phyloP scores from a whole-genome alignment of 2,888 invertebrate species.

The Acanthopleura granulata region DNA sequence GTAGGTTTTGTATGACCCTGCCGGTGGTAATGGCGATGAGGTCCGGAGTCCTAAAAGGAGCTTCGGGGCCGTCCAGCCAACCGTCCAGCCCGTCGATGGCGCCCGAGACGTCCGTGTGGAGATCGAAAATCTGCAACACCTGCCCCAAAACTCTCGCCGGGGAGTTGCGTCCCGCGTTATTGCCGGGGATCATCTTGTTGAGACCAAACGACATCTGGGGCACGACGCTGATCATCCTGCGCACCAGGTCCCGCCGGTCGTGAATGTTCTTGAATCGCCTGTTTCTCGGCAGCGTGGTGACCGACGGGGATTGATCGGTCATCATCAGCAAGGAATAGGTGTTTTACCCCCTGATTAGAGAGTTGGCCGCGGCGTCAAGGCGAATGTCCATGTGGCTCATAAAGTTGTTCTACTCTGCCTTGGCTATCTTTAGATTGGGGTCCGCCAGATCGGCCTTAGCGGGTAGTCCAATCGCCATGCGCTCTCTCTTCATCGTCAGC shows the following conservation, averaged over 20 bases:
- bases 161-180: background rate
- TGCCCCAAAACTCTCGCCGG: background rate
- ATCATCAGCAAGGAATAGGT: constrained; percentile 1
- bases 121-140: background rate
- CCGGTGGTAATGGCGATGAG: background rate
- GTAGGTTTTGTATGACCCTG: background rate
- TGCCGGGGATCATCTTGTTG: background rate
- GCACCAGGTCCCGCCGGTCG: background rate
- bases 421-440: background rate
- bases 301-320: background rate
- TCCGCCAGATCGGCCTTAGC: background rate
- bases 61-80: background rate
- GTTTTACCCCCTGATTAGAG: background rate
- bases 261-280: background rate
- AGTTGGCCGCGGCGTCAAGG: background rate
- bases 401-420: background rate
- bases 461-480: background rate
- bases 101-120: background rate
- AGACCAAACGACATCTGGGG: background rate
- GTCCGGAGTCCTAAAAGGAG: background rate
- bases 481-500: background rate
- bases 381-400: constrained; percentile 4
- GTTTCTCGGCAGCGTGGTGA: background rate
- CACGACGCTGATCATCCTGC: background rate
- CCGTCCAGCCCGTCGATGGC: background rate